Percentiles rank a stretch among this genome's conserved stretches.
phyloP scores from a whole-genome alignment of 1,140 invertebrate species.

The Drosophila albomicans region DNA sequence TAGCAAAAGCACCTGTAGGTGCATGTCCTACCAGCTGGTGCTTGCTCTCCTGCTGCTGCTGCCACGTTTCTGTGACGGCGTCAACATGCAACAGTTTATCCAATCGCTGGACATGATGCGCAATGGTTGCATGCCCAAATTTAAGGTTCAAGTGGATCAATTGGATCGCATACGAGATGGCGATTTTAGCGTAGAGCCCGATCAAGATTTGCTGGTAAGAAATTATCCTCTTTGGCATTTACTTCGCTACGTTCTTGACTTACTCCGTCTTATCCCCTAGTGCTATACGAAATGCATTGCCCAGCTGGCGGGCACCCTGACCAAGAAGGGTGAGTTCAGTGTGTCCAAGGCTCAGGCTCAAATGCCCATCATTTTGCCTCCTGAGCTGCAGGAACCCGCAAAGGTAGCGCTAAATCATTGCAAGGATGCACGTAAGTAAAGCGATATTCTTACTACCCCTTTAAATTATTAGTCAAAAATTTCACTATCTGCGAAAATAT shows the following conservation, averaged over 20 bases:
- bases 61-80: constrained; percentile 32
- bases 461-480: too few species aligned
- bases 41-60: constrained; percentile 42
- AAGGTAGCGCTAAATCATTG: constrained; percentile 60
- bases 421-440: constrained; percentile 75
- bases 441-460: background rate
- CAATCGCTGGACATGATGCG: constrained; percentile 80
- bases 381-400: constrained; percentile 60
- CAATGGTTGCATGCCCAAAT: constrained; percentile 69
- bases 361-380: constrained; percentile 73
- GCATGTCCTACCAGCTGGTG: constrained; percentile 22
- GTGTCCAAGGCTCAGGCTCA: constrained; percentile 70
- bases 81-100: constrained; percentile 77
- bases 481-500: too few species aligned
- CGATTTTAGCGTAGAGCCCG: constrained; percentile 58
- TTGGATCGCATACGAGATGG: constrained; percentile 67
- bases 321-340: constrained; percentile 79
- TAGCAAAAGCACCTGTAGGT: background rate
- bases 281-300: constrained; percentile 81
- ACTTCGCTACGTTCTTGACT: background rate
- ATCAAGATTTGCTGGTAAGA: constrained; percentile 64
- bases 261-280: constrained; percentile 21
- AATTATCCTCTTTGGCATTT: background rate
- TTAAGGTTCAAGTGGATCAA: constrained; percentile 60
- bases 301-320: constrained; percentile 74